Conservation (phyloP, 2,113 vertebrate genomes). For the Okapia johnstoni region DNA sequence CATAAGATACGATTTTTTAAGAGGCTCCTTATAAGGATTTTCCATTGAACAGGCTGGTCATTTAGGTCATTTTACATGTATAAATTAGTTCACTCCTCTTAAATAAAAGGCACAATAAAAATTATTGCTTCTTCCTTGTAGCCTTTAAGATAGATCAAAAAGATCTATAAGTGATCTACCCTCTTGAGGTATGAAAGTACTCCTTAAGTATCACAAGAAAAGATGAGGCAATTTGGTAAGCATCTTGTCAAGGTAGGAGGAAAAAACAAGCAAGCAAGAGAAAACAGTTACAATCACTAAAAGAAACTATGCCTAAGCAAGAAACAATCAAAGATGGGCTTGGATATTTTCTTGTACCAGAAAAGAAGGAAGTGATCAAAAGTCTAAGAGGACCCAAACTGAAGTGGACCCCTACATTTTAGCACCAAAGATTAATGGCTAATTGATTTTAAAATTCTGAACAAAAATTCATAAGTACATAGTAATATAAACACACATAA, state of each 20-base stretch:
- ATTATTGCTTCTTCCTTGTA: background rate
- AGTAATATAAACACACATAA: background rate
- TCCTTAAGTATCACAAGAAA: background rate
- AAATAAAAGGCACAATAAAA: background rate
- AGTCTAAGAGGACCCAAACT: background rate
- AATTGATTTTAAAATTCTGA: background rate
- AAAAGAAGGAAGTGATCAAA: background rate
- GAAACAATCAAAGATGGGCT: background rate
- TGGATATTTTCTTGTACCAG: background rate
- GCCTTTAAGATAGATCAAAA: background rate
- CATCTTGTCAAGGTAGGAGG: background rate
- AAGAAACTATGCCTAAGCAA: background rate
- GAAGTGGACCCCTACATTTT: background rate
- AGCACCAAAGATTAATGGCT: background rate
- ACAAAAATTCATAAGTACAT: background rate
- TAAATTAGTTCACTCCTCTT: background rate
- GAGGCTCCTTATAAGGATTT: constrained; percentile 90
- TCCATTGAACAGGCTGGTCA: constrained; percentile 83
- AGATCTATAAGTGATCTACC: background rate
- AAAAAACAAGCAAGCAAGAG: background rate
- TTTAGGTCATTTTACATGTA: background rate
- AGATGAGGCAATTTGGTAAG: background rate
- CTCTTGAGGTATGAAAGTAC: background rate
- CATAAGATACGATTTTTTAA: constrained; percentile 90
- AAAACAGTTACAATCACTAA: background rate